Evolutionary conservation across 2,888 invertebrate species (phyloP).

Genomic region (Spodoptera picta): DNA sequence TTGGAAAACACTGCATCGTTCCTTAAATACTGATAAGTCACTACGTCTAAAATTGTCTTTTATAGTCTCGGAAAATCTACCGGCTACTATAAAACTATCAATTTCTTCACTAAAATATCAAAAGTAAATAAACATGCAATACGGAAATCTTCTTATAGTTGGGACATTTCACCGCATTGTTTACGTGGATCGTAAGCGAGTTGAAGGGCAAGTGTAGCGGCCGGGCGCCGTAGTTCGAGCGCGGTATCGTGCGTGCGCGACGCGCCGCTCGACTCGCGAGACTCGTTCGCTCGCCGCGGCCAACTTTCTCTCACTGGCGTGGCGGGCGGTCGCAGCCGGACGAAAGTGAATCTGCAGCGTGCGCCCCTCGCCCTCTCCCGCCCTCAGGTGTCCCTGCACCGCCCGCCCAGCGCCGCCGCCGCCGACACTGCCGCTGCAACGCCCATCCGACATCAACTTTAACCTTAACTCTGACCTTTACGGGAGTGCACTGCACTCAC

Average conservation of each 20-base stretch:
- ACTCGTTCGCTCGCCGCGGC: conserved; percentile 87
- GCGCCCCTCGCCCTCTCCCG: conserved; percentile 71
- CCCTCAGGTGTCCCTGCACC: conserved; percentile 76
- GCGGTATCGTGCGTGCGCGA: conserved; percentile 79
- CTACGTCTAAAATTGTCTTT: conserved; percentile 52
- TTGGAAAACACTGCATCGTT: conserved; percentile 85
- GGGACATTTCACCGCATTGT: conserved; percentile 72
- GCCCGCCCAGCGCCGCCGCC: conserved; percentile 73
- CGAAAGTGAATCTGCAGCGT: conserved; percentile 88
- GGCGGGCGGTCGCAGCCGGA: conserved; percentile 83
- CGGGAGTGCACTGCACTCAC: conserved; percentile 81
- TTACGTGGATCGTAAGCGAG: conserved; percentile 65
- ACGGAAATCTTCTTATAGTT: conserved; percentile 69
- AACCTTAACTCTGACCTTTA: conserved; percentile 88
- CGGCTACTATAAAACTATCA: conserved; percentile 56
- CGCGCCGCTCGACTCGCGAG: conserved; percentile 83
- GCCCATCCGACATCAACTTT: conserved; percentile 83
- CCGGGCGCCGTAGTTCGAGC: conserved; percentile 67
- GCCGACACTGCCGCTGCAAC: conserved; percentile 71
- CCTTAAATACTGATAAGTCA: conserved; percentile 66
- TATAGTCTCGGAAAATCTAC: conserved; percentile 52
- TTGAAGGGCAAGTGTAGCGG: conserved; percentile 68
- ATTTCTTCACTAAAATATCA: conserved; percentile 61
- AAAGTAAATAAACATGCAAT: conserved; percentile 62
- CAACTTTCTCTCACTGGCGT: conserved; percentile 89